Base-by-base conservation (phyloP, 2,888 invertebrate species). In the Tetragonula carbonaria region DNA sequence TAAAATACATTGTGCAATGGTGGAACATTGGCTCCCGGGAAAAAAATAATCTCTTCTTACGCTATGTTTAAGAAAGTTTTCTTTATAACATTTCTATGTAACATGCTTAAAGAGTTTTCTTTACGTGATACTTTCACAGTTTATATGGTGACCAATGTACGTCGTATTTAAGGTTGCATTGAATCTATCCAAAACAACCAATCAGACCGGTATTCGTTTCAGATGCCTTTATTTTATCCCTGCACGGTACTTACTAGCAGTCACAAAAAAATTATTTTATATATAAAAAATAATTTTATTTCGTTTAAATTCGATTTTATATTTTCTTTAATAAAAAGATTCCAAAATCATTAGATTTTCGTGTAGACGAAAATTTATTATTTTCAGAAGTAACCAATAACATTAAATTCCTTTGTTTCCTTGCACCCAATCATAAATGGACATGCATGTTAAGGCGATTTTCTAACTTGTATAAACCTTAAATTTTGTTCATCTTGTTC, bases 401-500 rank as follows among this genome's bases (percentile, higher is more conserved):
- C 28, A 45, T 63, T 53, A 59, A 66, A 45, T 23, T 73, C 18
- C 51, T 76, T 2, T n/a, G 38, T 73, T 23, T 66, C 18, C 21
- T 66, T 67, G 33, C 16, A 23, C 62, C 82, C 82, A 80, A 80
- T 80, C 82, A 67, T 18, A 72, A 63, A 45, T n/a, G 38, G 16
- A 53, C 45, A 65, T 55, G 16, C 16, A 50, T 63, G n/a, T 83
- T 73, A 83, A 67, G 79, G 79, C 71, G 67, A 73, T 73, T 68
- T 83, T 73, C 72, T 80, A 80, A 71, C 62, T 80, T 68, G 51
- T 51, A 38, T 76, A 78, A 66, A 63, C 70, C 75, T 80, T 63
- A 51, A 74, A 78, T 75, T 79, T 72, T 84, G 66, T 74, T 74
- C 76, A 65, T 76, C 79, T 53, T 67, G 71, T 73, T 71, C 76